These are phyloP conservation scores for Pyxicephalus adspersus DNA, from an alignment of 2,113 vertebrate genomes.

Conservation along the genomic window DNA sequence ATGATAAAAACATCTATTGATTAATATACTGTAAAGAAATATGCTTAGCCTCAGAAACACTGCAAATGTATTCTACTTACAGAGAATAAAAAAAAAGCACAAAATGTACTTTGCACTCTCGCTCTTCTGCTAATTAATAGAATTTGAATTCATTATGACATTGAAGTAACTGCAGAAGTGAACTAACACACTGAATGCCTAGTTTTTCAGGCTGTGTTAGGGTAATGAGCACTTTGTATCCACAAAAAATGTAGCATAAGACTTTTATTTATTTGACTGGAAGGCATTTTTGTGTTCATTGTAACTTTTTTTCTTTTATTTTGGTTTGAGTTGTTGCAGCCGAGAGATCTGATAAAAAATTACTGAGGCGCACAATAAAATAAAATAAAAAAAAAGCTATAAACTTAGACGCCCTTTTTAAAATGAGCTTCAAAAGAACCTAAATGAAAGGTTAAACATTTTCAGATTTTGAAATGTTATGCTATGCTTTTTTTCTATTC, in stretches of 20 bases:
- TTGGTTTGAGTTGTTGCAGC: not conserved
- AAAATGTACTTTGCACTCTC: slow-evolving; percentile 22
- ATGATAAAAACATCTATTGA: slow-evolving; percentile 18
- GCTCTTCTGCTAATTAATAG: slow-evolving; percentile 32
- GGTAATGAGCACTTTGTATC: slow-evolving; percentile 37
- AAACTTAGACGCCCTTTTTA: too few species aligned
- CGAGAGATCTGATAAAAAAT: not conserved
- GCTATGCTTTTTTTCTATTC: too few species aligned
- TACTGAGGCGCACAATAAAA: slow-evolving; percentile 1
- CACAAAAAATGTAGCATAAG: slow-evolving; percentile 26
- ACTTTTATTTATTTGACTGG: not conserved
- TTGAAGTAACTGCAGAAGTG: slow-evolving; percentile 2
- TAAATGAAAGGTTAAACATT: too few species aligned
- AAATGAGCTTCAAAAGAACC: not conserved
- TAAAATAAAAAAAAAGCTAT: not conserved
- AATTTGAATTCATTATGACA: slow-evolving; percentile 40
- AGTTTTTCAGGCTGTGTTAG: slow-evolving; percentile 27
- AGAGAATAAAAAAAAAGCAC: slow-evolving; percentile 4
- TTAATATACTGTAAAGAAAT: slow-evolving; percentile 21
- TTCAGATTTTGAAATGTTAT: too few species aligned
- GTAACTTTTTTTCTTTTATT: not conserved
- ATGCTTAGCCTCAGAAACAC: not conserved
- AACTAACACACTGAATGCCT: slow-evolving; percentile 1
- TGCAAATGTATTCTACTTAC: slow-evolving; percentile 17
- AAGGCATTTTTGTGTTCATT: slow-evolving; percentile 13